Evolutionary conservation across 2,113 vertebrate genomes (phyloP).

Genomic region (Fulmarus glacialis): DNA sequence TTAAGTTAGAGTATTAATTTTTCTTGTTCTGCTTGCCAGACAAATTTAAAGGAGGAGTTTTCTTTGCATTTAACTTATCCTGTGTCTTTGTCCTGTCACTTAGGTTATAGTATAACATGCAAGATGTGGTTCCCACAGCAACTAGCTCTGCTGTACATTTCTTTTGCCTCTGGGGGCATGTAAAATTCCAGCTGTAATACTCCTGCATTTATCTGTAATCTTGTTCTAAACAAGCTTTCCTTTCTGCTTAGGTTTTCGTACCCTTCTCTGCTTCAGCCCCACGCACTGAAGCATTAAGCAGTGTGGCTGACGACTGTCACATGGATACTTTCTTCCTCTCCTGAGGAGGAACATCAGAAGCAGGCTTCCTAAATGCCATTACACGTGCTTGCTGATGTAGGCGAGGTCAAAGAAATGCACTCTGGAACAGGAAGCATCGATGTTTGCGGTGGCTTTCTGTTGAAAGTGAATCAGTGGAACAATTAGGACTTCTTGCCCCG

Average conservation of each 20-base stretch:
- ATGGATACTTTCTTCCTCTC: neutral
- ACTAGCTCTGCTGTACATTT: neutral
- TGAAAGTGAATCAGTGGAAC: conserved; percentile 1
- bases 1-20: neutral
- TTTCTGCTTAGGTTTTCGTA: neutral
- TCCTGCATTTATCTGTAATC: neutral
- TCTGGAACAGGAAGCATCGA: neutral
- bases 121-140: neutral
- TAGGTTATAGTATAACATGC: neutral
- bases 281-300: neutral
- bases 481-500: neutral
- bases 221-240: neutral
- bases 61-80: neutral
- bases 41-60: neutral
- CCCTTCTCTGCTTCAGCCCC: neutral
- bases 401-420: neutral
- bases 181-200: neutral
- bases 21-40: neutral
- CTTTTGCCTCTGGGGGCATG: neutral
- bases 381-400: neutral
- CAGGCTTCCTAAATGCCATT: neutral
- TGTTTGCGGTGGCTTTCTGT: neutral
- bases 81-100: neutral
- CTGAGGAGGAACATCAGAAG: neutral
- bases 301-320: neutral